Evolutionary conservation across 2,797 vertebrate genomes (phyloP).

Genomic region (Oreochromis grahami): DNA sequence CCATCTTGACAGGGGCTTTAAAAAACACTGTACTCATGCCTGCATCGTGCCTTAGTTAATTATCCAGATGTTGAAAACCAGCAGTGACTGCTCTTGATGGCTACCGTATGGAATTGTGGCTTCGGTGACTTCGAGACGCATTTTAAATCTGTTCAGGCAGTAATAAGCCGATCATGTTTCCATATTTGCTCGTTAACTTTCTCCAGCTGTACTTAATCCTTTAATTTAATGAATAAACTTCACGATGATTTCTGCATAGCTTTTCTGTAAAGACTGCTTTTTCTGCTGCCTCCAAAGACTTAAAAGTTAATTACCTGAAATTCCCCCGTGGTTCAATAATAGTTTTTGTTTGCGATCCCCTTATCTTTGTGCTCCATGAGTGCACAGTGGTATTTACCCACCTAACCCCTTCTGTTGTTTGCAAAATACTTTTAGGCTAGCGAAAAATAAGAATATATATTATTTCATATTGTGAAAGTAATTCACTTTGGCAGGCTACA

Average conservation of each 20-base stretch:
- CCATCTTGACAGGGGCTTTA: not conserved
- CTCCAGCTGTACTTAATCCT: slow-evolving; percentile 17
- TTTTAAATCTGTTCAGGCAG: slow-evolving; percentile 23
- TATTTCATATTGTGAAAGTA: slow-evolving; percentile 12
- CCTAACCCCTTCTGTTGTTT: not conserved
- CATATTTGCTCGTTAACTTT: slow-evolving; percentile 25
- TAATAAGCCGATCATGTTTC: slow-evolving; percentile 30
- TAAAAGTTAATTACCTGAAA: slow-evolving; percentile 1
- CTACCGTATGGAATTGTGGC: not conserved
- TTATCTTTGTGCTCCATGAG: slow-evolving; percentile 7
- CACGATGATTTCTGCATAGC: not conserved
- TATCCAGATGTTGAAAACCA: not conserved
- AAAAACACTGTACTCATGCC: not conserved
- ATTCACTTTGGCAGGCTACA: slow-evolving; percentile 37
- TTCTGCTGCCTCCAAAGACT: not conserved
- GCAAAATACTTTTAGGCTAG: not conserved
- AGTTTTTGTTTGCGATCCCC: slow-evolving; percentile 8
- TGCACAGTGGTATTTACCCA: not conserved
- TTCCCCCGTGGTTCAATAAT: not conserved
- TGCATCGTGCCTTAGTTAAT: not conserved
- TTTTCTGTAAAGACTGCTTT: not conserved
- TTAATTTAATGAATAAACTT: slow-evolving; percentile 16
- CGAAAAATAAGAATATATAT: slow-evolving; percentile 4
- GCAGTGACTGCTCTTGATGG: slow-evolving; percentile 1
- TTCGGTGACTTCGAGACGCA: not conserved